phyloP scores from a whole-genome alignment of 2,113 vertebrate genomes.

The Leptocoma aspasia region DNA sequence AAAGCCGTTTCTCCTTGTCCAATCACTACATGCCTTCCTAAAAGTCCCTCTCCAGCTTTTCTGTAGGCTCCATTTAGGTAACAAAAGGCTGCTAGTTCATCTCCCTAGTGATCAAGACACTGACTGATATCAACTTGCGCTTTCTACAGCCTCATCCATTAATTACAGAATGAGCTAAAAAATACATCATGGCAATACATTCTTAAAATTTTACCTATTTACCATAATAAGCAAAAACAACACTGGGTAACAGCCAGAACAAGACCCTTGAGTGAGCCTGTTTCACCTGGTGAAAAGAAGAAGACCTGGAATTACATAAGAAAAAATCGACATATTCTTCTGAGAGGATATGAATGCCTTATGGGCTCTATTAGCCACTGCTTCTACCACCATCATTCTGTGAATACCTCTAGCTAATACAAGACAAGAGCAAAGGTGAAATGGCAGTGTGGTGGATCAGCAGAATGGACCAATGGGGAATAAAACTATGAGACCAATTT shows the following conservation, averaged over 20 bases:
- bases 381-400: background rate
- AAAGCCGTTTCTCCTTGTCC: background rate
- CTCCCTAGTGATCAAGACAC: background rate
- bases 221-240: background rate
- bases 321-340: background rate
- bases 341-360: background rate
- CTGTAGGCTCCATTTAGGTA: background rate
- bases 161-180: background rate
- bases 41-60: background rate
- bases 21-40: background rate
- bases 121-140: background rate
- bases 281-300: background rate
- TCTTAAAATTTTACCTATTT: background rate
- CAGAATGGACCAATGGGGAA: background rate
- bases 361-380: background rate
- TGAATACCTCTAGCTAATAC: background rate
- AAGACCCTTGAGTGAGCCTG: background rate
- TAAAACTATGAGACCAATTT: background rate
- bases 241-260: background rate
- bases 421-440: background rate
- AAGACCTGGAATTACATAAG: background rate
- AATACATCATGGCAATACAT: background rate
- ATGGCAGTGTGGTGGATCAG: rapidly evolving
- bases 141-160: background rate
- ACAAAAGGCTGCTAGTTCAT: rapidly evolving